Percentiles rank a stretch among this genome's conserved stretches.
These are phyloP conservation scores for Apostichopus parvimensis DNA, from an alignment of 35 echinoderm and acorn worm genomes.

Conservation along the genomic window DNA sequence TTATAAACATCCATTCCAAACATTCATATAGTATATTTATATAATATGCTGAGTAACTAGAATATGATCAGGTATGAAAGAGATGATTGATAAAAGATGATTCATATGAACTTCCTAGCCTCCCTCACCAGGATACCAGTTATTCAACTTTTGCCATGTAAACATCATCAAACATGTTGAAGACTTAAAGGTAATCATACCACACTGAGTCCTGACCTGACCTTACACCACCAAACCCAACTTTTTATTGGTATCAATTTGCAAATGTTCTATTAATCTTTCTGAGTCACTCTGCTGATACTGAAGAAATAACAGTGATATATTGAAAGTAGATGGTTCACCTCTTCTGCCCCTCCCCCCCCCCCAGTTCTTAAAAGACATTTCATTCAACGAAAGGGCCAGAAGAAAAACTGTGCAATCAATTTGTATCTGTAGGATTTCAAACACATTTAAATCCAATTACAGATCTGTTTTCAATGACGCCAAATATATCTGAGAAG, in stretches of 20 bases:
- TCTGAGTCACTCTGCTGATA: neutral
- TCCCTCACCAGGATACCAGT: neutral
- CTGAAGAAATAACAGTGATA: neutral
- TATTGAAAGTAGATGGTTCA: neutral
- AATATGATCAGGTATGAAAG: no score
- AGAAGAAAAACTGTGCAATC: no score
- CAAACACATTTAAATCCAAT: no score
- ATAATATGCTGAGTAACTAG: no score
- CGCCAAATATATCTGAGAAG: no score
- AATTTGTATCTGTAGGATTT: no score
- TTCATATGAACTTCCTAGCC: neutral
- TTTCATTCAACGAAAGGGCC: no score
- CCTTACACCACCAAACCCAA: neutral
- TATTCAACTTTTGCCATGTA: neutral
- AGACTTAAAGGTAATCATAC: neutral
- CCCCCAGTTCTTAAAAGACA: no score
- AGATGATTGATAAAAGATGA: neutral
- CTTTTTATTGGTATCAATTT: neutral
- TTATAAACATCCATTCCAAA: no score
- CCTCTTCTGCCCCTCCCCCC: no score
- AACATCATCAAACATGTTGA: neutral
- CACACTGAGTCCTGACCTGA: neutral
- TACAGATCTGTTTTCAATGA: no score
- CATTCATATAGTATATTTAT: no score
- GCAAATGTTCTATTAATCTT: conserved; percentile 2